phyloP scores from a whole-genome alignment of 1,140 invertebrate species.

The Muscidifurax raptorellus region DNA sequence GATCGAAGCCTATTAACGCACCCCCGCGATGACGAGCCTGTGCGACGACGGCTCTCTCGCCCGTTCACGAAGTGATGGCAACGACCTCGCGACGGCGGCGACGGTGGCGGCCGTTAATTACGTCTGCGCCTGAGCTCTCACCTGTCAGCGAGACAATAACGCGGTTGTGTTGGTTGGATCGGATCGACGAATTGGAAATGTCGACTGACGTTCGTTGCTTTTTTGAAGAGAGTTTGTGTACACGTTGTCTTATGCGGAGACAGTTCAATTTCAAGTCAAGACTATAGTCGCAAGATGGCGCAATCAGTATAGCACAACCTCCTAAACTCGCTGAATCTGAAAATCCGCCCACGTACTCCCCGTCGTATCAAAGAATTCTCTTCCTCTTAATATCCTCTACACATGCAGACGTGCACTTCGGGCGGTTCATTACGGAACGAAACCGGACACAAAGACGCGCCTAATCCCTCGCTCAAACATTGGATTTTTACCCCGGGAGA shows the following conservation, averaged over 20 bases:
- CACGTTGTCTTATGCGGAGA: too few relatives aligned
- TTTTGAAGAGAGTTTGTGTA: too few relatives aligned
- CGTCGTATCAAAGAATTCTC: constrained; percentile 2
- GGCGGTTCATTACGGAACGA: constrained; percentile 23
- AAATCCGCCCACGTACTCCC: background rate
- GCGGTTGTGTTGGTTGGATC: background rate
- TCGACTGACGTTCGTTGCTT: too few relatives aligned
- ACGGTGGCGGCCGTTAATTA: background rate
- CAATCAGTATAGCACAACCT: too few relatives aligned
- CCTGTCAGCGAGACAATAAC: background rate
- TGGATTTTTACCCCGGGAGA: background rate
- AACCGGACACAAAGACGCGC: background rate
- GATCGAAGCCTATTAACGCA: constrained; percentile 36
- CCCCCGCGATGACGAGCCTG: background rate
- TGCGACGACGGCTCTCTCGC: background rate
- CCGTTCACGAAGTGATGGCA: background rate
- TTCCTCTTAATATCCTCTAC: background rate
- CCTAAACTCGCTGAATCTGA: too few relatives aligned
- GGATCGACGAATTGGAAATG: background rate
- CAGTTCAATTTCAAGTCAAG: too few relatives aligned
- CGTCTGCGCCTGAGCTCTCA: background rate
- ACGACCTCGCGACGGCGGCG: background rate
- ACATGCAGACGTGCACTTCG: background rate
- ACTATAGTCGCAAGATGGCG: too few relatives aligned
- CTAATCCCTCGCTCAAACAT: constrained; percentile 1